phyloP scores from a whole-genome alignment of 1,140 invertebrate genomes.

The Heliothis virescens region DNA sequence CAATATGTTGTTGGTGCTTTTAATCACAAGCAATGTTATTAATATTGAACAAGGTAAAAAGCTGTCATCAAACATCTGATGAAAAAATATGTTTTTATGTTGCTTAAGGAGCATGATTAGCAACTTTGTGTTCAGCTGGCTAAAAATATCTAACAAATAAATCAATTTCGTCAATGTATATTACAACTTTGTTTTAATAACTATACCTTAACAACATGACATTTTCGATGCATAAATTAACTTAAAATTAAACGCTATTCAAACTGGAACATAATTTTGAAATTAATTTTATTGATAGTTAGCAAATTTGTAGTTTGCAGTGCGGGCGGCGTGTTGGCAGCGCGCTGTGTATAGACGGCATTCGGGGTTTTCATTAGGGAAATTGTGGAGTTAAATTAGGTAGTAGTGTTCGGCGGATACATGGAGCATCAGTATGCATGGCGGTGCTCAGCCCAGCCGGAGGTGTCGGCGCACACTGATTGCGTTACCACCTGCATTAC shows the following conservation, averaged over 20 bases:
- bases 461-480: conserved; percentile 62
- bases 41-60: no score
- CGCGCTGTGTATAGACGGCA: conserved; percentile 53
- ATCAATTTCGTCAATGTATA: not conserved
- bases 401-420: conserved; percentile 10
- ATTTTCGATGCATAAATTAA: conserved; percentile 18
- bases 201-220: not conserved
- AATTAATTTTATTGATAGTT: conserved; percentile 42
- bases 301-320: conserved; percentile 24
- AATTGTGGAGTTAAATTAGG: conserved; percentile 63
- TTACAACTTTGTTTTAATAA: not conserved
- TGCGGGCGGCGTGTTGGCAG: conserved; percentile 47
- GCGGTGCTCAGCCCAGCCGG: conserved; percentile 49
- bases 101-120: not conserved
- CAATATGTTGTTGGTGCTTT: not conserved
- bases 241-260: conserved; percentile 25
- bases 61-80: no score
- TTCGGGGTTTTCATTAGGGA: conserved; percentile 61
- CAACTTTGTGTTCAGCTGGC: not conserved
- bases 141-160: not conserved
- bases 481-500: conserved; percentile 58
- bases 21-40: not conserved
- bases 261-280: conserved; percentile 31
- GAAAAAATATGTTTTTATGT: no score
- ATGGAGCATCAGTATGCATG: conserved; percentile 65